A percentile compares a stretch with the other conserved stretches of the same genome.
phyloP scores from a whole-genome alignment of 1,140 invertebrate genomes.

The Chionoecetes opilio region DNA sequence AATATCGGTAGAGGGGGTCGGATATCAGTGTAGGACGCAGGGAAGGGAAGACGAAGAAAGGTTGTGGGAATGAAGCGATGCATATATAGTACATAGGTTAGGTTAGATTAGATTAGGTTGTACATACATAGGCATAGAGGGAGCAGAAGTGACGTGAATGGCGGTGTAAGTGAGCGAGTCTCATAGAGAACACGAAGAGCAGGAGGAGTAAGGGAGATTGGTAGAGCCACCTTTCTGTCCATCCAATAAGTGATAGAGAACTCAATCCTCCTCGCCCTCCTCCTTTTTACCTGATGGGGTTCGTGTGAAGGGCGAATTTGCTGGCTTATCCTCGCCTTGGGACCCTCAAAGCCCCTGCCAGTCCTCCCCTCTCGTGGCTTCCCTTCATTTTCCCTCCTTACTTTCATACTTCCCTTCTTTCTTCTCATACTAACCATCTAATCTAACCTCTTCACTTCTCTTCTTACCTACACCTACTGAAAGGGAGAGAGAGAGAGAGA shows the following conservation, averaged over 20 bases:
- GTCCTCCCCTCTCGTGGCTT: background rate
- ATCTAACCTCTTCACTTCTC: background rate
- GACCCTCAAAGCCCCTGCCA: background rate
- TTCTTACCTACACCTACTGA: background rate
- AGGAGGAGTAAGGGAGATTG: slow-evolving; percentile 2
- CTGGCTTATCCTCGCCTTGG: slow-evolving; percentile 23
- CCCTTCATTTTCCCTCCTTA: background rate
- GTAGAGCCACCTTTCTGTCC: background rate
- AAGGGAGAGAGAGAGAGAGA: too few relatives aligned
- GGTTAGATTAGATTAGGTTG: too few relatives aligned
- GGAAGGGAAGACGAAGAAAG: background rate
- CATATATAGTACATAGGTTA: too few relatives aligned
- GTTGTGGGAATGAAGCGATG: background rate
- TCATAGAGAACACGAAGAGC: background rate
- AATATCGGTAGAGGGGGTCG: background rate
- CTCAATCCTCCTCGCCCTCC: slow-evolving; percentile 23
- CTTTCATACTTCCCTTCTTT: background rate
- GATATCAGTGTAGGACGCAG: background rate
- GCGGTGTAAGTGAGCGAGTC: background rate
- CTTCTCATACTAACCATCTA: background rate
- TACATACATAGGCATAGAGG: too few relatives aligned
- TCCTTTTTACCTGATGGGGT: slow-evolving; percentile 28
- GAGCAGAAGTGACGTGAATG: background rate
- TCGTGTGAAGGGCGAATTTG: slow-evolving; percentile 27
- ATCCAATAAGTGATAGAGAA: slow-evolving; percentile 30